Conservation (phyloP, 2,113 vertebrate genomes). For the Murina feae region DNA sequence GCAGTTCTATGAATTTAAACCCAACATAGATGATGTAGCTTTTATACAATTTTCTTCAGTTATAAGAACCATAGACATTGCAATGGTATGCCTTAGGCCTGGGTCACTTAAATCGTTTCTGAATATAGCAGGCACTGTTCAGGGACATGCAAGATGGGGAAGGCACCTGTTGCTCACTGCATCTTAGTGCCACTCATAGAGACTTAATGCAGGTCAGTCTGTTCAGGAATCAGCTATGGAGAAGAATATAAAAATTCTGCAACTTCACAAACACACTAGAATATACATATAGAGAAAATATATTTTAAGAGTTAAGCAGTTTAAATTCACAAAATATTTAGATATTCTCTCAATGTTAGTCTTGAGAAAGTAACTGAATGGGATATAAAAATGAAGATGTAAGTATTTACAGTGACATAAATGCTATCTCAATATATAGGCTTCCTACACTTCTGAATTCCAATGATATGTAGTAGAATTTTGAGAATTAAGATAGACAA, state of each 20-base stretch:
- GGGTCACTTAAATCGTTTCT: conserved; percentile 76
- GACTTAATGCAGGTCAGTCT: conserved; percentile 37
- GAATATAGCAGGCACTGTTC: conserved; percentile 73
- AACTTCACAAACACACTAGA: not conserved
- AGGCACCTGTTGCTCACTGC: conserved; percentile 70
- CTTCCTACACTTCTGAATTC: not conserved
- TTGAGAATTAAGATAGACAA: not conserved
- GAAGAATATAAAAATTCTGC: not conserved
- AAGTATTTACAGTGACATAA: not conserved
- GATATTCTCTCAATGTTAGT: not conserved
- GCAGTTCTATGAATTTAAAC: conserved; percentile 76
- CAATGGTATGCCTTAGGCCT: conserved; percentile 71
- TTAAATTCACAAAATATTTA: not conserved
- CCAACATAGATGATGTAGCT: conserved; percentile 73
- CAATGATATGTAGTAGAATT: not conserved
- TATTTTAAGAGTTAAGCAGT: conserved; percentile 50
- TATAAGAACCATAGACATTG: conserved; percentile 77
- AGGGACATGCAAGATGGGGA: conserved; percentile 65
- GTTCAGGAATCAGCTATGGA: conserved; percentile 39
- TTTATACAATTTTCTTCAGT: conserved; percentile 76
- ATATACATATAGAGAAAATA: conserved; percentile 33
- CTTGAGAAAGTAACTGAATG: not conserved
- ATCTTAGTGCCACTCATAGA: conserved; percentile 45
- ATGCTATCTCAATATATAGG: not conserved
- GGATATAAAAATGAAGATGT: not conserved